These are phyloP conservation scores for Holotrichia oblita DNA, from an alignment of 1,140 invertebrate species.

Conservation along the genomic window DNA sequence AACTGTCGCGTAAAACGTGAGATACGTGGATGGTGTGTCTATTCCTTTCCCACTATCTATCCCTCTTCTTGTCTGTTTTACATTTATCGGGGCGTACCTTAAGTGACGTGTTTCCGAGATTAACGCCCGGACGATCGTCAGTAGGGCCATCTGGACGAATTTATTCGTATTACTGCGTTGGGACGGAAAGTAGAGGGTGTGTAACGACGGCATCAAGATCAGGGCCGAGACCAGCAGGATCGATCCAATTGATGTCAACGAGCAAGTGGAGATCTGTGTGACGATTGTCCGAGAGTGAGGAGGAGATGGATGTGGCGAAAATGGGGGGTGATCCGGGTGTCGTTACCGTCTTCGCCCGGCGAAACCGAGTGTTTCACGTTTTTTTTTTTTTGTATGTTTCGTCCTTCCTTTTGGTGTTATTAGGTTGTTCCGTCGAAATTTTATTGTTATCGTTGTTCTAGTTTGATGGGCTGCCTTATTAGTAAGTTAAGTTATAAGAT, in stretches of 20 bases:
- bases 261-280: not conserved
- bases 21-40: no score
- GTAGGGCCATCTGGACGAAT: not conserved
- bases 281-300: not conserved
- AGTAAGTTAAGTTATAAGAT: no score
- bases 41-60: not conserved
- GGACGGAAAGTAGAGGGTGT: not conserved
- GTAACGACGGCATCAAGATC: conserved; percentile 1
- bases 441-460: no score
- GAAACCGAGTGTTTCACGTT: no score
- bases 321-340: not conserved
- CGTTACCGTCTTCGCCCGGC: not conserved
- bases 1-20: conserved; percentile 1
- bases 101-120: no score
- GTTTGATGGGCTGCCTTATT: no score
- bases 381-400: no score
- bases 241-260: not conserved
- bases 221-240: not conserved
- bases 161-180: not conserved
- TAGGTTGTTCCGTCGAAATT: no score
- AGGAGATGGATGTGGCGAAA: not conserved
- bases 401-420: no score
- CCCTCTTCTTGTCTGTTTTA: not conserved
- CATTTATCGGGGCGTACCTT: conserved; percentile 4
- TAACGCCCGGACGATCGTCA: conserved; percentile 4